Evolutionary conservation across 2,888 invertebrate species (phyloP).

Genomic region (Ennomos erosarius): DNA sequence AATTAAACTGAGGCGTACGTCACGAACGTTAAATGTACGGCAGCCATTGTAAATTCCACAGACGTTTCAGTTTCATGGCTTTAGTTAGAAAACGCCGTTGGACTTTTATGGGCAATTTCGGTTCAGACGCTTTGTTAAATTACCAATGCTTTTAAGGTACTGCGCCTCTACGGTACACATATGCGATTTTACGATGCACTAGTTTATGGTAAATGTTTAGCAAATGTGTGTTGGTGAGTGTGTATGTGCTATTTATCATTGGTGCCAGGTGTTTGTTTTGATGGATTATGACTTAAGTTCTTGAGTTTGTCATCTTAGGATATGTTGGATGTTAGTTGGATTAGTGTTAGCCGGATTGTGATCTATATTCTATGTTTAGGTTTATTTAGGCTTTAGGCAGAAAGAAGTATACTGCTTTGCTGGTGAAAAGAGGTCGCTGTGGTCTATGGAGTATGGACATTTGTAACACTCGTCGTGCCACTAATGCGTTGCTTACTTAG

Average conservation of each 20-base stretch:
- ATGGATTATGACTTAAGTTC: conserved; percentile 30
- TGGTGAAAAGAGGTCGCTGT: no score
- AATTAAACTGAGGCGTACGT: conserved; percentile 82
- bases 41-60: conserved; percentile 82
- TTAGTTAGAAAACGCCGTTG: conserved; percentile 84
- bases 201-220: conserved; percentile 78
- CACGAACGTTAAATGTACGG: conserved; percentile 80
- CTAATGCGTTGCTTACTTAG: no score
- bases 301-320: conserved; percentile 21
- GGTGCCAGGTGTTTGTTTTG: conserved; percentile 25
- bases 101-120: conserved; percentile 86
- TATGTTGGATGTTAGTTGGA: background rate
- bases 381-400: no score
- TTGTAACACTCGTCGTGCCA: no score
- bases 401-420: no score
- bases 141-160: conserved; percentile 86
- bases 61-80: conserved; percentile 84
- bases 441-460: no score
- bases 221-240: conserved; percentile 62
- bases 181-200: conserved; percentile 78
- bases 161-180: conserved; percentile 82
- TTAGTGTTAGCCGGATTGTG: conserved; percentile 13
- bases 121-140: conserved; percentile 86
- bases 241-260: conserved; percentile 45
- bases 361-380: conserved; percentile 10